These are phyloP conservation scores for Eupsilia transversa DNA, from an alignment of 2,888 invertebrate species.

Conservation along the genomic window DNA sequence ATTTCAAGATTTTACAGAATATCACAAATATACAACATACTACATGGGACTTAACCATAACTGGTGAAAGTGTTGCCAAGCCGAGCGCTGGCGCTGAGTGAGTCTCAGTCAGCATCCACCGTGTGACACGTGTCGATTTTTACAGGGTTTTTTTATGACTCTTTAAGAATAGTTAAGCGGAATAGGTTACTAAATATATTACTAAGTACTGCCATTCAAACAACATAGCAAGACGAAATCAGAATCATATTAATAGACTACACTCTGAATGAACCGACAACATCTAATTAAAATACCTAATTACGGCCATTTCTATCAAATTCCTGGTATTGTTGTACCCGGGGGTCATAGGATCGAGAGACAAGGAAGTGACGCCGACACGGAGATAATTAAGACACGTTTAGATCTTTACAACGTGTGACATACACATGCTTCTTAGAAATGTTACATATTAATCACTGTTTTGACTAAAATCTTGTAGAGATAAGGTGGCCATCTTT, in stretches of 20 bases:
- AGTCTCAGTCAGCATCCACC: too few species aligned
- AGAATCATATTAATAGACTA: constrained; percentile 20
- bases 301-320: constrained; percentile 42
- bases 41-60: too few species aligned
- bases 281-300: constrained; percentile 43
- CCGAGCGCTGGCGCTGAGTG: too few species aligned
- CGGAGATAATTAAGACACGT: constrained; percentile 33
- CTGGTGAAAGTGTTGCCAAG: too few species aligned
- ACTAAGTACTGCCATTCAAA: neutral
- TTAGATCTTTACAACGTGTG: constrained; percentile 5
- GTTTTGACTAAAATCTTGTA: constrained; percentile 17
- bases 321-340: constrained; percentile 37
- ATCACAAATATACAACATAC: too few species aligned
- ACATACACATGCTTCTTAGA: neutral
- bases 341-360: constrained; percentile 51
- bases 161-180: too few species aligned
- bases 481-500: neutral
- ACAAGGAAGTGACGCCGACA: constrained; percentile 42
- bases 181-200: too few species aligned
- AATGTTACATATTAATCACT: constrained; percentile 10
- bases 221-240: constrained; percentile 12
- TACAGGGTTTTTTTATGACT: too few species aligned
- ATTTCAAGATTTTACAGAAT: neutral
- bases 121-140: too few species aligned
- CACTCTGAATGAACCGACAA: constrained; percentile 23